Evolutionary conservation across 2,113 vertebrate genomes (phyloP), one percentile per base, ranked within the genome.

Genomic region (Orientallactaga bullata): DNA sequence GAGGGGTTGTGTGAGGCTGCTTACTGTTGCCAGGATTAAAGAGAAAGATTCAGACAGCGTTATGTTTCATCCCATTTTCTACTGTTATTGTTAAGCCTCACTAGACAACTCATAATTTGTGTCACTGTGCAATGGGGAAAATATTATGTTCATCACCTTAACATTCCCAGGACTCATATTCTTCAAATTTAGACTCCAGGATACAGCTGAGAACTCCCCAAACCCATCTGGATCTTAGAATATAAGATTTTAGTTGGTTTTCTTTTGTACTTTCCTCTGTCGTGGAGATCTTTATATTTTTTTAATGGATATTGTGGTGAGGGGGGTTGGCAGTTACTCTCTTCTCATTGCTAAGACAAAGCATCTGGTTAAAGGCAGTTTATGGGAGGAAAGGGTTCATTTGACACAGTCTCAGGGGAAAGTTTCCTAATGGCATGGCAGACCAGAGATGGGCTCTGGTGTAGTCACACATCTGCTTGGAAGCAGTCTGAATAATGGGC

Each of bases 61-160:
- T 30, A 37, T 8, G 7, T 79, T 55, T 76, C 37, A 84, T 21
- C 60, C n/a, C 23, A n/a, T 83, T 87, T 93, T 81, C 72, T 37
- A 17, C 4, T 47, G 26, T 23, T 85, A n/a, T 61, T 47, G 13
- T 65, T 84, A 92, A 92, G 61, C 55, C 30, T 85, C 79, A 66
- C 32, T 77, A 84, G 39, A 39, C 39, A 76, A 65, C 21, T 71
- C 37, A 42, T 61, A 77, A 58, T 88, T 73, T 77, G 17, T 69
- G n/a, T 81, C 66, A 35, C 20, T 73, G 65, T 61, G 7, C 81
- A 63, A 58, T 65, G 35, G 60, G 30, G 79, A 84, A 73, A 93
- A 91, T 76, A 72, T 89, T 69, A 74, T 68, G 68, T 73, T 65
- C 20, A 81, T 88, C 78, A 63, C 35, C 60, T 91, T 47, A 71